A percentile compares a stretch with the other conserved stretches of the same genome.
Conservation (phyloP, 1,140 invertebrate genomes). For the Caenorhabditis tropicalis region DNA sequence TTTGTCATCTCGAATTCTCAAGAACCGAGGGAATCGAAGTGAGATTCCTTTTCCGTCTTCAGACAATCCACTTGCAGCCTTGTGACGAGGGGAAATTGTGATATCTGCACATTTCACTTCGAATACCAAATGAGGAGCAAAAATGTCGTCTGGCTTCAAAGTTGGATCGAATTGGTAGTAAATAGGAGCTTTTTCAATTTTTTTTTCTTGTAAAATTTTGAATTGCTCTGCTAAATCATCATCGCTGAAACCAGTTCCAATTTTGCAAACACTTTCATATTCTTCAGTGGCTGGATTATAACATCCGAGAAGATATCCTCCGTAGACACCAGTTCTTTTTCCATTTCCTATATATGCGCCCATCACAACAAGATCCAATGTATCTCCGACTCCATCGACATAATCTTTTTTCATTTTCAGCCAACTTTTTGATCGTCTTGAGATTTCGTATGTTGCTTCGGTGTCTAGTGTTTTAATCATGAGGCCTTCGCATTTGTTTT, state of each 20-base stretch:
- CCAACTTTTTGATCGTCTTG: slow-evolving; percentile 88
- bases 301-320: slow-evolving; percentile 95
- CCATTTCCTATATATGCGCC: slow-evolving; percentile 93
- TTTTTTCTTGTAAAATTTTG: slow-evolving; percentile 80
- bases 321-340: slow-evolving; percentile 90
- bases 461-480: slow-evolving; percentile 96
- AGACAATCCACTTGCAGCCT: slow-evolving; percentile 85
- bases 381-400: slow-evolving; percentile 91
- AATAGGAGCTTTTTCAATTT: slow-evolving; percentile 76
- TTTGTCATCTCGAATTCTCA: slow-evolving; percentile 84
- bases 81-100: slow-evolving; percentile 89
- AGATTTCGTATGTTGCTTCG: slow-evolving; percentile 96
- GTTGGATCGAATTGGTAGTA: slow-evolving; percentile 85
- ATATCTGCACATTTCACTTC: slow-evolving; percentile 98
- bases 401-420: slow-evolving; percentile 91
- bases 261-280: slow-evolving; percentile 90
- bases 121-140: slow-evolving; percentile 82
- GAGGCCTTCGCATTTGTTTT: slow-evolving; percentile 93
- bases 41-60: slow-evolving; percentile 79
- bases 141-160: slow-evolving; percentile 91
- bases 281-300: slow-evolving; percentile 91
- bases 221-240: slow-evolving; percentile 84
- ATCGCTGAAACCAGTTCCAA: slow-evolving; percentile 96
- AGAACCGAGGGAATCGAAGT: slow-evolving; percentile 87
- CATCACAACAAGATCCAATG: slow-evolving; percentile 89